phyloP scores from a whole-genome alignment of 2,888 invertebrate species.

The Dendrolimus pini region DNA sequence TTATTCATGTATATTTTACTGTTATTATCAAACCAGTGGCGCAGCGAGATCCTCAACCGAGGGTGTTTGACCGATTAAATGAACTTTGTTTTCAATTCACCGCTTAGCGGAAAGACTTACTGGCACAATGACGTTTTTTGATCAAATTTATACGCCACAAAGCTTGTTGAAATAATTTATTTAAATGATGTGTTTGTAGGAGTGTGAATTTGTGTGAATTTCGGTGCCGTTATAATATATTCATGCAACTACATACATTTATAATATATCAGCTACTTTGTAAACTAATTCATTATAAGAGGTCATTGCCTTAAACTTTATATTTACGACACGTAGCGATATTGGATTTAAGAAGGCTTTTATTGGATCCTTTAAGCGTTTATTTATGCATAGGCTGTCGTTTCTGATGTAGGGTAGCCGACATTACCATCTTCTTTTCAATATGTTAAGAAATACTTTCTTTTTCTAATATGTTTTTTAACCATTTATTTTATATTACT shows the following conservation, averaged over 20 bases:
- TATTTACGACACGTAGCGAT: neutral
- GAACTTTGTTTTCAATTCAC: conserved; percentile 2
- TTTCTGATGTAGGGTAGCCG: too few relatives aligned
- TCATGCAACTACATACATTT: neutral
- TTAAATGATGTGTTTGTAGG: neutral
- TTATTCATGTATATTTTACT: neutral
- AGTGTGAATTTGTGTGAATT: neutral
- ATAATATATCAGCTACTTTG: neutral
- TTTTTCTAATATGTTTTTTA: too few relatives aligned
- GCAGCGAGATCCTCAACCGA: neutral
- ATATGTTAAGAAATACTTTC: too few relatives aligned
- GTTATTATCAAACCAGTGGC: neutral
- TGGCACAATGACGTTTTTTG: neutral
- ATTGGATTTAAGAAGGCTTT: neutral
- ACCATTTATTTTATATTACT: too few relatives aligned
- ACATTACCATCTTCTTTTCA: too few relatives aligned
- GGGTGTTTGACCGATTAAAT: conserved; percentile 4
- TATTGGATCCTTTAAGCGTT: neutral
- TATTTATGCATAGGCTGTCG: neutral
- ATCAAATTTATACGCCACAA: conserved; percentile 1
- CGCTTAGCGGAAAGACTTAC: neutral
- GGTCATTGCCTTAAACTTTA: neutral
- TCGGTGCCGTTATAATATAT: too few relatives aligned
- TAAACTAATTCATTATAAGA: conserved; percentile 1
- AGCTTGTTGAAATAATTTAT: conserved; percentile 6